Evolutionary conservation across 2,113 vertebrate species (phyloP).

Genomic region (Saccopteryx leptura): DNA sequence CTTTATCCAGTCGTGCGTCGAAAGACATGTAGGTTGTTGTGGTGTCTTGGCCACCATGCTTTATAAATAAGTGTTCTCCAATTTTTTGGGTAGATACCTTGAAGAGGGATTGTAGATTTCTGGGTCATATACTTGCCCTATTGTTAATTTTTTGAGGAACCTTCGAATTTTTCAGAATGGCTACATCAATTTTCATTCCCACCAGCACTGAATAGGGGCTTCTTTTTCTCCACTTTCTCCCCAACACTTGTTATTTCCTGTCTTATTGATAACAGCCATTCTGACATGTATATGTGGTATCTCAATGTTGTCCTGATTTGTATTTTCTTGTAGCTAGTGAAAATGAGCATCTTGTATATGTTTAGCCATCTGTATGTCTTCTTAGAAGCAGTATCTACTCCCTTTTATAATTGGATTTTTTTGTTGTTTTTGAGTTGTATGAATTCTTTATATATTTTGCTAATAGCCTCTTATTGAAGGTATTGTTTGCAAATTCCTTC

Average conservation of each 20-base stretch:
- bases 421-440: no score
- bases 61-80: no score
- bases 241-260: neutral
- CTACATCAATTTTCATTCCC: neutral
- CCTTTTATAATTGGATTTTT: no score
- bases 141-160: no score
- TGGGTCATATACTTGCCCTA: neutral
- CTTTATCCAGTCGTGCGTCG: neutral
- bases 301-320: neutral
- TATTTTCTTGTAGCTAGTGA: no score
- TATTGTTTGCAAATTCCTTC: no score
- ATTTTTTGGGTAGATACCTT: neutral
- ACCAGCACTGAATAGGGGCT: neutral
- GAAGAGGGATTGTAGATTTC: neutral
- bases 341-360: no score
- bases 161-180: no score
- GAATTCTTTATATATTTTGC: no score
- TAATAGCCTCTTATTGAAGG: no score
- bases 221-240: neutral
- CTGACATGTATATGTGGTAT: neutral
- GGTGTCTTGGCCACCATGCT: neutral
- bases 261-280: neutral
- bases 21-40: neutral
- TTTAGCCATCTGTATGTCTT: no score
- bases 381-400: no score